phyloP scores from a whole-genome alignment of 1,140 invertebrate species.

The Prorops nasuta region DNA sequence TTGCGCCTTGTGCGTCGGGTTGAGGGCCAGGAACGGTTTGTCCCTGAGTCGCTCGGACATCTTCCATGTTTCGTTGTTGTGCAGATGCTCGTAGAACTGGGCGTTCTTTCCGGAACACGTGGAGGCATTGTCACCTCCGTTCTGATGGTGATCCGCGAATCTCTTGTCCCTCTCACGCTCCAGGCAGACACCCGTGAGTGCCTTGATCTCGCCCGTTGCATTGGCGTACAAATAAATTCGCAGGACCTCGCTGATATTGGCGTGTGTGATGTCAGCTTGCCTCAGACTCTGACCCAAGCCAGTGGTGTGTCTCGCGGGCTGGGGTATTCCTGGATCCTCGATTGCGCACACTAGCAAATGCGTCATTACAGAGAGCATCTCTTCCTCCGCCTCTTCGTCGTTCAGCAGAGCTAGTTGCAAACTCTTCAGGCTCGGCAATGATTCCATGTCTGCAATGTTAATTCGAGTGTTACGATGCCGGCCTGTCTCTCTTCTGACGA shows the following conservation, averaged over 20 bases:
- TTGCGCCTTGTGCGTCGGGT: conserved; percentile 81
- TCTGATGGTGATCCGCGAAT: conserved; percentile 77
- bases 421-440: conserved; percentile 80
- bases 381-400: conserved; percentile 83
- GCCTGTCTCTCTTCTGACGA: no score
- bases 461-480: conserved; percentile 2
- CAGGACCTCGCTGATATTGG: conserved; percentile 88
- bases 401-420: conserved; percentile 83
- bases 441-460: conserved; percentile 81
- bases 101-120: conserved; percentile 69
- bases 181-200: conserved; percentile 72
- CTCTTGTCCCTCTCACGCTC: conserved; percentile 75
- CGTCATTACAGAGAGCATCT: conserved; percentile 82
- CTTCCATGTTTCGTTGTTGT: conserved; percentile 73
- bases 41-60: conserved; percentile 73
- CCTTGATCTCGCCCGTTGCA: conserved; percentile 81
- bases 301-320: conserved; percentile 82
- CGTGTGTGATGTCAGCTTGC: conserved; percentile 88
- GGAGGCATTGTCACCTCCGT: conserved; percentile 64
- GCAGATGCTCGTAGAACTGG: conserved; percentile 73
- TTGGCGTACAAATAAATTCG: conserved; percentile 86
- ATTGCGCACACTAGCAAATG: conserved; percentile 90
- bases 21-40: conserved; percentile 82
- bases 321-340: conserved; percentile 91
- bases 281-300: conserved; percentile 85